phyloP scores from a whole-genome alignment of 2,797 vertebrate genomes.

The Rhabdophis nuchalis region DNA sequence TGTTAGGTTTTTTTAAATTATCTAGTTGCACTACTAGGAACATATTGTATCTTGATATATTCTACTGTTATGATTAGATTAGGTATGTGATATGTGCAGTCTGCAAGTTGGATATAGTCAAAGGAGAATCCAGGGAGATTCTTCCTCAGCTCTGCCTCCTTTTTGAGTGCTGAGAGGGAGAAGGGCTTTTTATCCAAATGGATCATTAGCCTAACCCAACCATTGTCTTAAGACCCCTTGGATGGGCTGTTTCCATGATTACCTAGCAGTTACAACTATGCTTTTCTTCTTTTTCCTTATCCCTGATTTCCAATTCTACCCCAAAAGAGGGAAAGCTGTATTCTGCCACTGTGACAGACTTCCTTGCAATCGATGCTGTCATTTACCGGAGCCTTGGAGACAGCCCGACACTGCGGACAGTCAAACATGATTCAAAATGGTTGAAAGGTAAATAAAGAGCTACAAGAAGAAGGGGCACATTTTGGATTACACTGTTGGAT shows the following conservation, averaged over 20 bases:
- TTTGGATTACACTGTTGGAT: constrained; percentile 41
- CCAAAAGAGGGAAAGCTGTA: constrained; percentile 93
- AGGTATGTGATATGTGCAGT: background rate
- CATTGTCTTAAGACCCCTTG: constrained; percentile 60
- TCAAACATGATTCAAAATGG: constrained; percentile 99
- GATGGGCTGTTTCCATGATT: constrained; percentile 55
- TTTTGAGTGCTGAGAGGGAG: background rate
- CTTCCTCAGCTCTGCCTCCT: background rate
- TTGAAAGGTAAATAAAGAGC: constrained; percentile 86
- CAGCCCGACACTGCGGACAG: constrained; percentile 94
- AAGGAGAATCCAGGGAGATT: background rate
- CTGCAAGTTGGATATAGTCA: background rate
- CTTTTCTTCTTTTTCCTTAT: background rate
- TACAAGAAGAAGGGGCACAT: rapidly evolving
- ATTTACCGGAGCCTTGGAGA: constrained; percentile 98
- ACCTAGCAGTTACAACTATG: constrained; percentile 27
- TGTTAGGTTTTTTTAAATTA: background rate
- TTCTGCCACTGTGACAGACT: constrained; percentile 98
- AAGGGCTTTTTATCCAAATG: background rate
- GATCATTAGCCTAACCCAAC: background rate
- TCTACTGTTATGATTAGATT: background rate
- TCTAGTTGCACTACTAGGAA: background rate
- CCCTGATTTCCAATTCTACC: constrained; percentile 38
- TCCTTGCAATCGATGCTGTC: constrained; percentile 96
- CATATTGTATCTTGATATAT: background rate